These are phyloP conservation scores for Harpagus bidentatus DNA, from an alignment of 2,113 vertebrate species.

Conservation along the genomic window DNA sequence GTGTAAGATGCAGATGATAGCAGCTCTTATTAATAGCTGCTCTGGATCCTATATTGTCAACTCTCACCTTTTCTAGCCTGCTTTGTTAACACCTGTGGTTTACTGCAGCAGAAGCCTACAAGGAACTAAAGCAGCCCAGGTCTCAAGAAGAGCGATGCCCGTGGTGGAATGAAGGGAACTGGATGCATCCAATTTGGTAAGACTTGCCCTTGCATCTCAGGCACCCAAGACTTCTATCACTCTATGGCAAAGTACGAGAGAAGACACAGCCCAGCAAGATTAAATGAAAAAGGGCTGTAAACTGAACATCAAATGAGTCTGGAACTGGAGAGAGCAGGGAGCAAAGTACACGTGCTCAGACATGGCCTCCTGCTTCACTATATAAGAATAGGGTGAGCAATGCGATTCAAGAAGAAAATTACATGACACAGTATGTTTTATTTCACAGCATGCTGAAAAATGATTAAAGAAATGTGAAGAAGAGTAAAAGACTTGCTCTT, in stretches of 20 bases:
- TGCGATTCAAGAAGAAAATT: neutral
- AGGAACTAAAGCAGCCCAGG: neutral
- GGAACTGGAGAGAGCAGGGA: neutral
- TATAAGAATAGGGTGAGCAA: neutral
- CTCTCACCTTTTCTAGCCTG: neutral
- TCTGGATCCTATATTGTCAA: neutral
- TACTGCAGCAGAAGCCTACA: neutral
- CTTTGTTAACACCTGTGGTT: neutral
- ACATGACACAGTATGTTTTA: neutral
- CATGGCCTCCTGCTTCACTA: neutral
- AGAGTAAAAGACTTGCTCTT: neutral
- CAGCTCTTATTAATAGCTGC: neutral
- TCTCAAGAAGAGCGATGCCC: neutral
- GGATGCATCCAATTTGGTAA: neutral
- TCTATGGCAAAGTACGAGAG: neutral
- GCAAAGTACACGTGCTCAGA: neutral
- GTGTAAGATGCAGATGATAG: neutral
- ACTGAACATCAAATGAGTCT: neutral
- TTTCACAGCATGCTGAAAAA: slow-evolving; percentile 42
- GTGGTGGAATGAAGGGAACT: neutral
- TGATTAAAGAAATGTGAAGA: slow-evolving; percentile 43
- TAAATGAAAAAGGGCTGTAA: neutral
- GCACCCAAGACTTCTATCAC: neutral
- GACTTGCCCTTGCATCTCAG: neutral
- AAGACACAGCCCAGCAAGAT: neutral